Evolutionary conservation across 2,113 vertebrate species (phyloP).

Genomic region (Corydoras maculifer): DNA sequence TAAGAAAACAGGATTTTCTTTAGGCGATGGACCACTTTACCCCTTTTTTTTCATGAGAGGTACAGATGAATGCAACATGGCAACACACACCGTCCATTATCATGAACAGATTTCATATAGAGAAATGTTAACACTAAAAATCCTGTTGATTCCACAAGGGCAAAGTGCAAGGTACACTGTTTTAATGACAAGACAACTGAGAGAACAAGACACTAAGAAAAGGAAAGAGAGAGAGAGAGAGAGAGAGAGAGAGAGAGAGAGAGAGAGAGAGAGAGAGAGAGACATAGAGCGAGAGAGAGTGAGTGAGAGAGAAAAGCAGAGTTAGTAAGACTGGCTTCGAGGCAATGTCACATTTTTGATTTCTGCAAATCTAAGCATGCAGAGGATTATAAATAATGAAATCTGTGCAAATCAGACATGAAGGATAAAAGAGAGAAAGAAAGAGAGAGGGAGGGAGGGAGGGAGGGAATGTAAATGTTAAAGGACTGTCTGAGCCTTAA

Average conservation of each 20-base stretch:
- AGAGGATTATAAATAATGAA: slow-evolving; percentile 38
- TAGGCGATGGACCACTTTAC: too few relatives aligned
- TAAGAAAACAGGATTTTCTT: too few relatives aligned
- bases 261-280: background rate
- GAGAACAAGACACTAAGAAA: too few relatives aligned
- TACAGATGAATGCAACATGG: too few relatives aligned
- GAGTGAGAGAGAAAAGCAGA: background rate
- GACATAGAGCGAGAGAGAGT: slow-evolving; percentile 42
- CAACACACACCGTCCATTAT: too few relatives aligned
- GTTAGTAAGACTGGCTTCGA: slow-evolving; percentile 20
- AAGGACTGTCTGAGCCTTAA: background rate
- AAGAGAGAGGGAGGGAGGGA: background rate
- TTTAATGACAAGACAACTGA: too few relatives aligned
- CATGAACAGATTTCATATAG: too few relatives aligned
- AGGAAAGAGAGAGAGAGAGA: background rate
- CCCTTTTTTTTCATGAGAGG: too few relatives aligned
- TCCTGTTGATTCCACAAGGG: too few relatives aligned
- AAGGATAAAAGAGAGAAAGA: background rate
- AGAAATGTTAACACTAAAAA: too few relatives aligned
- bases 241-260: background rate
- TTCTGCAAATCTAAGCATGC: slow-evolving; percentile 77
- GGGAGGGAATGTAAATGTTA: background rate
- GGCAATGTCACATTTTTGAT: slow-evolving; percentile 62
- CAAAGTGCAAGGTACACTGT: too few relatives aligned
- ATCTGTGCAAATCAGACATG: background rate